phyloP scores from a whole-genome alignment of 2,888 invertebrate genomes.

The Caenorhabditis zanzibari region DNA sequence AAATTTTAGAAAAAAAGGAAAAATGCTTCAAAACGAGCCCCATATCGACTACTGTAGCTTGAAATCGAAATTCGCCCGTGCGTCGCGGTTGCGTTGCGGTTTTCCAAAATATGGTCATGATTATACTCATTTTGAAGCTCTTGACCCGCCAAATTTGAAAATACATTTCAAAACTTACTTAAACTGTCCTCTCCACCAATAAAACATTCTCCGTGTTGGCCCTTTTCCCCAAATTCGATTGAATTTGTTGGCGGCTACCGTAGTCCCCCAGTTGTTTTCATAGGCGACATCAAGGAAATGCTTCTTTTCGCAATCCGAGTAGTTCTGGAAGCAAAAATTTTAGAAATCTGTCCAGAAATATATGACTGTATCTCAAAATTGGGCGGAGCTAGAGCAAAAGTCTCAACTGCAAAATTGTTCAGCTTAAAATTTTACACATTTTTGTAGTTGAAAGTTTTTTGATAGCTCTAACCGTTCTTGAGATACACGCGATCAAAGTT shows the following conservation, averaged over 20 bases:
- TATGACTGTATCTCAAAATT: background rate
- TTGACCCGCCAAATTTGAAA: background rate
- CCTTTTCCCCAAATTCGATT: constrained; percentile 45
- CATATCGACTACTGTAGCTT: no score
- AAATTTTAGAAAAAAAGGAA: background rate
- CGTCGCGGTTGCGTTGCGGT: no score
- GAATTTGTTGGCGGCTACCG: constrained; percentile 54
- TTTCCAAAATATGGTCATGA: no score
- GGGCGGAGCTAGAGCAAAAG: background rate
- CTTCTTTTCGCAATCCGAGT: constrained; percentile 54
- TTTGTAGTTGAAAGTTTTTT: no score
- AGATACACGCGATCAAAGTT: no score
- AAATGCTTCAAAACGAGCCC: background rate
- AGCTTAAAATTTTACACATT: no score
- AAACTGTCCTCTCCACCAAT: constrained; percentile 58
- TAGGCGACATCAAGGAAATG: constrained; percentile 53
- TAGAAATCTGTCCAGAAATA: no score
- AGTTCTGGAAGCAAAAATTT: constrained; percentile 20
- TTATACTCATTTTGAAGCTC: background rate
- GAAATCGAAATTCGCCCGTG: no score
- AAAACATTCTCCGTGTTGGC: constrained; percentile 47
- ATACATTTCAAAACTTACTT: constrained; percentile 22
- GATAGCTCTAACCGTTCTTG: no score
- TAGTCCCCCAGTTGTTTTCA: constrained; percentile 59
- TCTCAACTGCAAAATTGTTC: background rate